Conservation (phyloP, 2,113 vertebrate species). For the Sakesphorus luctuosus region DNA sequence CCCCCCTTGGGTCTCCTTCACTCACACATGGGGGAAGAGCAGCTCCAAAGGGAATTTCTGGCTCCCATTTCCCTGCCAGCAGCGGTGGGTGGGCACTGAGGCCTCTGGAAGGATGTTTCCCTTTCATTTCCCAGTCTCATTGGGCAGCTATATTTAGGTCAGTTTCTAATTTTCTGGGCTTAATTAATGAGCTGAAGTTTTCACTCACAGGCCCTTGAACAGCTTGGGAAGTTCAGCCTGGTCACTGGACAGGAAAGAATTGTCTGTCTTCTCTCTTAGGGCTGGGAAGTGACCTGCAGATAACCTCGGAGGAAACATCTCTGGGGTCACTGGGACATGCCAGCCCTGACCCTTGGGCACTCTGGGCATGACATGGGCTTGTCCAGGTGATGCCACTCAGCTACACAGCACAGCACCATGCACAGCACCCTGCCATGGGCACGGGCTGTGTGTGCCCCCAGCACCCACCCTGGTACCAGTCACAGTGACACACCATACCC, state of each 20-base stretch:
- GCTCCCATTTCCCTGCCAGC: neutral
- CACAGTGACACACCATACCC: neutral
- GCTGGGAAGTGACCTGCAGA: neutral
- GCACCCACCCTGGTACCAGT: neutral
- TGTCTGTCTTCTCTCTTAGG: neutral
- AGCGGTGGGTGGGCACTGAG: neutral
- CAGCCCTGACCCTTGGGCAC: neutral
- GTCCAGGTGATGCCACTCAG: accelerated
- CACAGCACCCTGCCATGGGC: neutral
- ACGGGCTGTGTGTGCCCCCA: neutral
- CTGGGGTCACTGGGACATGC: accelerated
- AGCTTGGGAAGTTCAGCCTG: constrained; percentile 36
- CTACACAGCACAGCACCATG: accelerated
- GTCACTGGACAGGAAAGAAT: neutral
- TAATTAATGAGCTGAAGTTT: constrained; percentile 56
- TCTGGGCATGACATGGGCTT: accelerated
- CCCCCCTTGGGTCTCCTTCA: neutral
- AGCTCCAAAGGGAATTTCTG: constrained; percentile 10
- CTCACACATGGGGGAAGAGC: neutral
- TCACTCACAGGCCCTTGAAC: neutral
- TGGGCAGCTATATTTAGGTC: constrained; percentile 52
- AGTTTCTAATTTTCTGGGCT: constrained; percentile 35
- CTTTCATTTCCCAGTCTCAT: neutral
- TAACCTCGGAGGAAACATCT: neutral
- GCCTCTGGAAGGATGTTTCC: neutral